Conservation (phyloP, 1,140 invertebrate species). For the Hyphantria cunea region DNA sequence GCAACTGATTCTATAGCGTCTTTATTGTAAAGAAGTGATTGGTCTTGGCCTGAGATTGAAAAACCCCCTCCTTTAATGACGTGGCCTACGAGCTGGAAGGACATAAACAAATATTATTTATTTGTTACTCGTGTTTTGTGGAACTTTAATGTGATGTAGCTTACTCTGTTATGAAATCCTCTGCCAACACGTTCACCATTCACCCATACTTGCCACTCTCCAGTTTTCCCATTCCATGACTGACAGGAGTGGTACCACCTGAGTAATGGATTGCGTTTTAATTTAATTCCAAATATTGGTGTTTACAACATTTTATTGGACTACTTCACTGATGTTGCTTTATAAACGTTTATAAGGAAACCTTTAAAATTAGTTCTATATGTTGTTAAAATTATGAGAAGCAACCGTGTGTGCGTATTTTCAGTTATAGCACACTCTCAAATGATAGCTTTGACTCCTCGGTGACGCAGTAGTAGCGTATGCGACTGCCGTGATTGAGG, state of each 20-base stretch:
- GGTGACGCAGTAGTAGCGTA: no score
- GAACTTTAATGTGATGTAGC: conserved; percentile 44
- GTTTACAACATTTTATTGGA: no score
- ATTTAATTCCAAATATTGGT: neutral
- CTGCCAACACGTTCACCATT: conserved; percentile 91
- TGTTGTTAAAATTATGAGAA: no score
- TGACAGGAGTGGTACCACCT: conserved; percentile 93
- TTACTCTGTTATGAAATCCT: conserved; percentile 92
- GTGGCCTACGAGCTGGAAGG: conserved; percentile 88
- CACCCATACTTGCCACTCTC: conserved; percentile 94
- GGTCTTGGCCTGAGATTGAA: conserved; percentile 88
- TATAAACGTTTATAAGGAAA: no score
- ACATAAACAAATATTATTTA: conserved; percentile 23
- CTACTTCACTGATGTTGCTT: no score
- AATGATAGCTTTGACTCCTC: no score
- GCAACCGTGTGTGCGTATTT: no score
- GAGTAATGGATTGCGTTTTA: conserved; percentile 28
- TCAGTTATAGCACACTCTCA: no score
- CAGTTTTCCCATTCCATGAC: conserved; percentile 92
- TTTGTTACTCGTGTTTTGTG: conserved; percentile 1
- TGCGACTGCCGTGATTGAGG: no score
- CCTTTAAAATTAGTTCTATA: no score
- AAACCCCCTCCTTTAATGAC: conserved; percentile 89
- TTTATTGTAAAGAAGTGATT: conserved; percentile 80
- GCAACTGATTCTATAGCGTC: conserved; percentile 81